Evolutionary conservation across 2,113 vertebrate genomes (phyloP).

Genomic region (Syngnathus typhle): DNA sequence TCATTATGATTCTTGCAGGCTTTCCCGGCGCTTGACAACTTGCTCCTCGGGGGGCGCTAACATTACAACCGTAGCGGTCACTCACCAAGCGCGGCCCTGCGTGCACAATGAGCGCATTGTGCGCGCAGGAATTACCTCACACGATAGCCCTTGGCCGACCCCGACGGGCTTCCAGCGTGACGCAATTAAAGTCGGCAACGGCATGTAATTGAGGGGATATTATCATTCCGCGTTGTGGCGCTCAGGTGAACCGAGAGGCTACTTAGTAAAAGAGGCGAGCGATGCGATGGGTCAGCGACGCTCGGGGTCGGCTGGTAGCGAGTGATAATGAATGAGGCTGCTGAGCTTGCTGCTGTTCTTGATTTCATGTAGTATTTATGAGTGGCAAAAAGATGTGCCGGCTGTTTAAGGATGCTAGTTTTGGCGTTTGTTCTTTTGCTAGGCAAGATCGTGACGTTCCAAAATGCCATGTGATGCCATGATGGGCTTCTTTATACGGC

Average conservation of each 20-base stretch:
- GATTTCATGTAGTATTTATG: conserved; percentile 54
- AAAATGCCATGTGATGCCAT: neutral
- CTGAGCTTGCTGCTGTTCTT: conserved; percentile 63
- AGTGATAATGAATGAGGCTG: conserved; percentile 71
- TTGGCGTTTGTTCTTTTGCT: neutral
- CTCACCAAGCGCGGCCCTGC: conserved; percentile 41
- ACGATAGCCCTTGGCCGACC: conserved; percentile 34
- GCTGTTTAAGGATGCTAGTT: conserved; percentile 43
- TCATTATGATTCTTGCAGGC: conserved; percentile 59
- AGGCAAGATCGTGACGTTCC: neutral
- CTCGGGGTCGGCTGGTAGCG: conserved; percentile 34
- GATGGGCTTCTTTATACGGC: too few species aligned
- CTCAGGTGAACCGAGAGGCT: conserved; percentile 40
- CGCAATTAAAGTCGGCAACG: conserved; percentile 23
- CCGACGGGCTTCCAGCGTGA: conserved; percentile 21
- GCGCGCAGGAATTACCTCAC: conserved; percentile 34
- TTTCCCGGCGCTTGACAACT: conserved; percentile 48
- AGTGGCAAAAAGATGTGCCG: conserved; percentile 17
- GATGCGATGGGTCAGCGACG: conserved; percentile 40
- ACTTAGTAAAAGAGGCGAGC: conserved; percentile 19
- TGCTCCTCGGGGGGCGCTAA: conserved; percentile 55
- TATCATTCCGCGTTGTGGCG: conserved; percentile 23
- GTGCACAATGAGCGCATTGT: conserved; percentile 71
- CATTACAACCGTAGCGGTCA: conserved; percentile 51
- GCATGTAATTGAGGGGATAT: conserved; percentile 33